Conservation (phyloP, 2,888 invertebrate genomes). For the Lasioglossum oenotherae region DNA sequence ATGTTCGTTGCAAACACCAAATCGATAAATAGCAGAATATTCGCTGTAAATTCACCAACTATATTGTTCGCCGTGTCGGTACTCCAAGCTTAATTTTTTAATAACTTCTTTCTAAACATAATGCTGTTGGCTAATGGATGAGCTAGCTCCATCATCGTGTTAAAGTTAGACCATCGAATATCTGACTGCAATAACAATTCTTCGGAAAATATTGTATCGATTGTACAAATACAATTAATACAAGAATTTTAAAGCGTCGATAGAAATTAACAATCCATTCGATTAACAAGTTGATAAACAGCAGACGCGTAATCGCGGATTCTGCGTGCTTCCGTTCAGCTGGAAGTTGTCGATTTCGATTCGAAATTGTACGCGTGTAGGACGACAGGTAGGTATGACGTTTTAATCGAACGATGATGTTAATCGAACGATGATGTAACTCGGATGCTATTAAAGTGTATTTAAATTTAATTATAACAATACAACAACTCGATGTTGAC, state of each 20-base stretch:
- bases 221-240: background rate
- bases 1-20: background rate
- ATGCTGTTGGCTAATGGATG: background rate
- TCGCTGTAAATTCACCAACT: background rate
- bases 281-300: background rate
- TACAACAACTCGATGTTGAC: background rate
- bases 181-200: background rate
- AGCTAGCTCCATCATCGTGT: background rate
- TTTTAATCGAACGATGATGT: background rate
- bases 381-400: background rate
- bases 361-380: background rate
- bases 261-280: background rate
- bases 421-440: constrained; percentile 7
- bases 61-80: background rate
- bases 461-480: background rate
- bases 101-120: background rate
- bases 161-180: background rate
- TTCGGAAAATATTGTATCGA: background rate
- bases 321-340: background rate
- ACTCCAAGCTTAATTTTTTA: background rate
- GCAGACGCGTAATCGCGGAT: background rate
- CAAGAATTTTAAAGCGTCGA: background rate
- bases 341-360: constrained; percentile 1
- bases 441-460: background rate
- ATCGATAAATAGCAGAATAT: background rate